Base-by-base conservation (phyloP, 23 tunicate species). In the Diplosoma virens region DNA sequence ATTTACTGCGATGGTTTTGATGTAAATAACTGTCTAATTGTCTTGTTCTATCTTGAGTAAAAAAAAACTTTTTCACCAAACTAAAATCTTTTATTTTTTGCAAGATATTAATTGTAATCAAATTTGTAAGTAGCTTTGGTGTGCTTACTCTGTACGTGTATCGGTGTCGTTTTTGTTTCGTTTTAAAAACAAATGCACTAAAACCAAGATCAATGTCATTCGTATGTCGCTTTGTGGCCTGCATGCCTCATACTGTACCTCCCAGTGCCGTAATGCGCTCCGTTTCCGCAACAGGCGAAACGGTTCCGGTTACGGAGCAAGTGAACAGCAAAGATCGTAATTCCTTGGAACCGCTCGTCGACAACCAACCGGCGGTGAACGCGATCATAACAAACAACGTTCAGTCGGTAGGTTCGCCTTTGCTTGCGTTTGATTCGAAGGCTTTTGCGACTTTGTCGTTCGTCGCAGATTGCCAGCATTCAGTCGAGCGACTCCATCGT, bases 261-360 rank as follows among this genome's bases (percentile, higher is more conserved):
- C 52, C 16, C 14, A 45, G 16, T 16, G 52, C 52, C 16, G 11
- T 45, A 45, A 9, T 45, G 52, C 11, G 11, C 16, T 9, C 11
- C 11, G 11, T 63, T 63, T 30, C 20, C 20, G 3, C 16, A 4
- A 14, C 6, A 91, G 97, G 97, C 29, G 93, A 95, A 30, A 66
- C 92, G 24, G 96, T 95, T 6, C 96, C 99, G 4, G 59, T 30
- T 37, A 75, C 59, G 2, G 99, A 95, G 70, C 90, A 84, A 76
- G 90, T 87, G 24, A 78, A 78, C 34, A 41, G 91, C 1, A 91
- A 91, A 70, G 71, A 85, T 31, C 71, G 90, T 0, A 58, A 60
- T 37, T 58, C 84, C 22, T 48, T 78, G 3, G 35, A 70, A 22
- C 73, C 84, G 5, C 31, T 85, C 6, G 77, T 70, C 25, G 79